Conservation (phyloP, 1,140 invertebrate genomes). For the Himalopsyche phryganea region DNA sequence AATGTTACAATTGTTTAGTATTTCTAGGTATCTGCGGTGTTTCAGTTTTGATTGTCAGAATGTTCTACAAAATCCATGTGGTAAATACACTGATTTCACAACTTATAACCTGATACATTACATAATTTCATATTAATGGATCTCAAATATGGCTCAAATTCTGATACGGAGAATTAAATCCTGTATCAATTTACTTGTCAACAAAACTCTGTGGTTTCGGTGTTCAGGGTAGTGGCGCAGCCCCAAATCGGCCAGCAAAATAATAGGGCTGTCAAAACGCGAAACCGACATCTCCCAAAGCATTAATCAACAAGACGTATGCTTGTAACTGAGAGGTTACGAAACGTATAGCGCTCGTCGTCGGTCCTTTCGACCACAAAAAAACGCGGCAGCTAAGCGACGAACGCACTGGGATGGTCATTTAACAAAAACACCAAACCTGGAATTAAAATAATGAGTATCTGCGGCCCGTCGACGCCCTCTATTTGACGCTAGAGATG, state of each 20-base stretch:
- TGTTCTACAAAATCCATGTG: too few species aligned
- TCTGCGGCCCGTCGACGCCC: slow-evolving; percentile 20
- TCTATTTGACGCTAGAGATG: slow-evolving; percentile 12
- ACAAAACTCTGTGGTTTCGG: too few species aligned
- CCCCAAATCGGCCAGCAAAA: slow-evolving; percentile 11
- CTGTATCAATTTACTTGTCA: too few species aligned
- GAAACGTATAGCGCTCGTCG: too few species aligned
- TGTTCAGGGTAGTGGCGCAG: background rate
- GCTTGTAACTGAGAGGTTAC: background rate
- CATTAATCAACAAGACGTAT: slow-evolving; percentile 31
- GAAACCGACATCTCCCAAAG: slow-evolving; percentile 25
- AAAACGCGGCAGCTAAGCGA: slow-evolving; percentile 18
- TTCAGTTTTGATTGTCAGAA: too few species aligned
- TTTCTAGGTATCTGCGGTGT: too few species aligned
- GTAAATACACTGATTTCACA: too few species aligned
- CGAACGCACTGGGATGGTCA: background rate
- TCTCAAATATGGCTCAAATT: too few species aligned
- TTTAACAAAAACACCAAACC: slow-evolving; percentile 18
- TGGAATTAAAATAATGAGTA: slow-evolving; percentile 30
- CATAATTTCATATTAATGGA: too few species aligned
- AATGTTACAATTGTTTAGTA: too few species aligned
- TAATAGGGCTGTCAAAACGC: slow-evolving; percentile 28
- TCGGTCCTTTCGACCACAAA: slow-evolving; percentile 7
- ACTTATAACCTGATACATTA: too few species aligned
- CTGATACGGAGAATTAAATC: too few species aligned